These are phyloP conservation scores for Acridotheres tristis DNA, from an alignment of 2,797 vertebrate species.

Conservation along the genomic window DNA sequence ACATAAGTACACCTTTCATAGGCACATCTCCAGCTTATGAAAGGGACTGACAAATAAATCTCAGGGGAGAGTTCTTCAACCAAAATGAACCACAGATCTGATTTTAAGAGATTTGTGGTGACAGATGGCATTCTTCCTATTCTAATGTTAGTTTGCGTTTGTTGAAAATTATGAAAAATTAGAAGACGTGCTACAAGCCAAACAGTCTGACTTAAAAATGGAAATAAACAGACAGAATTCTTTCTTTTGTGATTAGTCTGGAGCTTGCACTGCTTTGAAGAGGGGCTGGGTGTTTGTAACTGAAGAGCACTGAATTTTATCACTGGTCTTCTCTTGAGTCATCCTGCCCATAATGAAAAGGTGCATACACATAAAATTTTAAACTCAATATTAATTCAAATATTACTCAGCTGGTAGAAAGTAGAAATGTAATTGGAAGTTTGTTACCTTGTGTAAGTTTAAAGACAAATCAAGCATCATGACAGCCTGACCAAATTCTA, in stretches of 20 bases:
- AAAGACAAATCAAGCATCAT: not conserved
- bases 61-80: not conserved
- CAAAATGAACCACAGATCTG: not conserved
- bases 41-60: conserved; percentile 11
- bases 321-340: not conserved
- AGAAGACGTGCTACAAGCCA: not conserved
- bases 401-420: not conserved
- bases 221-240: not conserved
- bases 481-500: not conserved
- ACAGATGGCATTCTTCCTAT: conserved; percentile 1
- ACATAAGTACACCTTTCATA: not conserved
- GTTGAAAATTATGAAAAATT: not conserved
- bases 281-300: not conserved
- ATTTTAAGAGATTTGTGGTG: not conserved
- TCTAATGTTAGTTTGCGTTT: not conserved
- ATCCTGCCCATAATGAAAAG: not conserved
- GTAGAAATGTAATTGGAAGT: not conserved
- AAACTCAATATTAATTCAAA: not conserved
- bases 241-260: not conserved
- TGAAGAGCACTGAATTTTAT: not conserved
- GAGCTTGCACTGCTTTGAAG: not conserved
- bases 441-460: not conserved
- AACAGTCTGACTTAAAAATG: not conserved
- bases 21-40: not conserved
- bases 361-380: not conserved